phyloP scores from a whole-genome alignment of 2,888 invertebrate species.

The Galeruca laticollis region DNA sequence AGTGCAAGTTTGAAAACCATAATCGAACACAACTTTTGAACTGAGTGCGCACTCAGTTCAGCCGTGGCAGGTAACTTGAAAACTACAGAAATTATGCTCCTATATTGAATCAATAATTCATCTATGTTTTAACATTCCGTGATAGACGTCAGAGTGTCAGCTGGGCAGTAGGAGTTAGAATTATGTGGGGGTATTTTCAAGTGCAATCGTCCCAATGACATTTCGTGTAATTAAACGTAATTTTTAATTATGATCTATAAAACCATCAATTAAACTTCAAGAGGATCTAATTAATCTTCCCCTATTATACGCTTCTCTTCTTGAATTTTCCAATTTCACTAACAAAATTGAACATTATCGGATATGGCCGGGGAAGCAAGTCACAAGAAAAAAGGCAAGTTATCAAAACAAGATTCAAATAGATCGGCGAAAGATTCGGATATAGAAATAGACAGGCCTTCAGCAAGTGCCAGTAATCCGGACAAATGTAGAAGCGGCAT shows the following conservation, averaged over 20 bases:
- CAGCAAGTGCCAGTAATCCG: constrained; percentile 59
- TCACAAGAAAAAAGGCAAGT: constrained; percentile 63
- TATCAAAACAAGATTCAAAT: constrained; percentile 63
- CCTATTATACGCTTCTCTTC: constrained; percentile 1
- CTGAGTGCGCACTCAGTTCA: no score
- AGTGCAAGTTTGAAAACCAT: no score
- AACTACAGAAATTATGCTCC: no score
- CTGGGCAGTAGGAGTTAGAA: constrained; percentile 16
- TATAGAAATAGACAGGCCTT: constrained; percentile 61
- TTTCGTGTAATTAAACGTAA: constrained; percentile 16
- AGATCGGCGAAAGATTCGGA: constrained; percentile 63
- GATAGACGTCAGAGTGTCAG: no score
- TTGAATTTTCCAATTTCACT: constrained; percentile 16
- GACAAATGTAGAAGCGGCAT: constrained; percentile 74
- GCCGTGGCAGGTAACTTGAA: no score
- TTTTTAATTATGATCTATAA: constrained; percentile 20
- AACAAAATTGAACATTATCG: constrained; percentile 16
- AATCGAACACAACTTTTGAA: no score
- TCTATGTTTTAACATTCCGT: no score
- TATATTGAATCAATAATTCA: no score
- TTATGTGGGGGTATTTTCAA: constrained; percentile 34
- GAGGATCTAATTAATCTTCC: neutral
- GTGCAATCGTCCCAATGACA: constrained; percentile 7
- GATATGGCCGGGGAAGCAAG: constrained; percentile 66
- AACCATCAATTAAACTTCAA: neutral